phyloP scores from a whole-genome alignment of 2,888 invertebrate species.

The Eurytoma californica region DNA sequence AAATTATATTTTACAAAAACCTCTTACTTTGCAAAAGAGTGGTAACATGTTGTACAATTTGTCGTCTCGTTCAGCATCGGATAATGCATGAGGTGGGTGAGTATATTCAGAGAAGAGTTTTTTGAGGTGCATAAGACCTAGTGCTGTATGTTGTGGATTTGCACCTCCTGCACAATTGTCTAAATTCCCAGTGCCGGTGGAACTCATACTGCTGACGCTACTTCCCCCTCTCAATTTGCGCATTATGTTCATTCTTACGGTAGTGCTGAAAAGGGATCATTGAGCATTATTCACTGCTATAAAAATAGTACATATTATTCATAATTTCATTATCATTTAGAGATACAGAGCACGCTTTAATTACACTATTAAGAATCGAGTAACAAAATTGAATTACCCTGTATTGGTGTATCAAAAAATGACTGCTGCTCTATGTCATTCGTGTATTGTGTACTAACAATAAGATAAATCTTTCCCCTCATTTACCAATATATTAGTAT shows the following conservation, averaged over 20 bases:
- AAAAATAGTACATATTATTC: too few relatives aligned
- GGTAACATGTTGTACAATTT: constrained; percentile 98
- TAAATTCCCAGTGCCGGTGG: constrained; percentile 75
- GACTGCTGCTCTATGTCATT: too few relatives aligned
- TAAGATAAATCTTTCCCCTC: too few relatives aligned
- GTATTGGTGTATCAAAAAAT: too few relatives aligned
- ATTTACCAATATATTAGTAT: too few relatives aligned
- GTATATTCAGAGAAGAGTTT: constrained; percentile 97
- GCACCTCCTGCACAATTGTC: constrained; percentile 80
- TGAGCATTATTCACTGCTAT: neutral
- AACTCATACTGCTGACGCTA: constrained; percentile 76
- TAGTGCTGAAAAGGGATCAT: constrained; percentile 48
- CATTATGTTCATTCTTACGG: constrained; percentile 89
- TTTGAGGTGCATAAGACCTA: constrained; percentile 96
- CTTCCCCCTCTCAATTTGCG: constrained; percentile 86
- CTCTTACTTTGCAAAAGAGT: constrained; percentile 93
- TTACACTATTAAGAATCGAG: neutral
- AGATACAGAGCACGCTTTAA: too few relatives aligned
- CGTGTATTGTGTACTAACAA: too few relatives aligned
- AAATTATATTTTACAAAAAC: neutral
- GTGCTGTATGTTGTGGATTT: constrained; percentile 86
- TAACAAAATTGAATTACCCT: neutral
- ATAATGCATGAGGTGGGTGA: constrained; percentile 88
- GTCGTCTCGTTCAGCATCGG: constrained; percentile 90
- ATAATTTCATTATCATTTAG: too few relatives aligned